Base-by-base conservation (phyloP, 2,888 invertebrate species). In the Mesorhabditis belari region DNA sequence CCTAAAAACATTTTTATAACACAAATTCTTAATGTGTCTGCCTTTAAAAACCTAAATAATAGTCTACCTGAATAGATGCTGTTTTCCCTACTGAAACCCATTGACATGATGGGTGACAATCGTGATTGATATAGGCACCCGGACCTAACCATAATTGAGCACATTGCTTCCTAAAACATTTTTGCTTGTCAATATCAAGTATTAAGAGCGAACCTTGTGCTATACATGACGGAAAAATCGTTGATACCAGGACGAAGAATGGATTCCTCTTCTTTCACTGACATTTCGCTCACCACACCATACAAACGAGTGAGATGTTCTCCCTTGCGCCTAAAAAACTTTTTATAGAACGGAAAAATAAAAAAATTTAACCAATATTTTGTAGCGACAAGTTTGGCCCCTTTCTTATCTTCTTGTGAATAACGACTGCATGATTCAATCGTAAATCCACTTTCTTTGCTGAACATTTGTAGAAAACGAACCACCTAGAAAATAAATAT, bases 171-270 rank as follows among this genome's bases (percentile, higher is more conserved):
- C 76, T 71, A 49, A 23, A 63, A 60, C 6, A 50, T 12, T 19
- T 1, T 27, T 25, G 12, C 6, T 26, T n/a, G n/a, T n/a, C n/a
- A n/a, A 19, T 54, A 6, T 12, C 23, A 12, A 17, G 17, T 56
- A n/a, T 35, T 21, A 5, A 5, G 19, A 9, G 24, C 54, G 28
- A 27, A 72, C 64, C 96, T 87, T 83, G 94, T 94, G 80, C 95
- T 96, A 83, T 93, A 98, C 98, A 98, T 98, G 49, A 98, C 95
- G 61, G 94, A 95, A 84, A 98, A 98, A 82, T 98, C 98, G 85
- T 98, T 98, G 84, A 92, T 90, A 23, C 95, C 96, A 27, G 60
- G 66, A 6, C 55, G 29, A 5, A 98, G 84, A 50, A 96, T 84
- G 73, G 90, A 88, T 44, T 88, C 87, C 83, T 98, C 98, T 82